phyloP scores from a whole-genome alignment of 1,140 invertebrate genomes.

The Aricia agestis region DNA sequence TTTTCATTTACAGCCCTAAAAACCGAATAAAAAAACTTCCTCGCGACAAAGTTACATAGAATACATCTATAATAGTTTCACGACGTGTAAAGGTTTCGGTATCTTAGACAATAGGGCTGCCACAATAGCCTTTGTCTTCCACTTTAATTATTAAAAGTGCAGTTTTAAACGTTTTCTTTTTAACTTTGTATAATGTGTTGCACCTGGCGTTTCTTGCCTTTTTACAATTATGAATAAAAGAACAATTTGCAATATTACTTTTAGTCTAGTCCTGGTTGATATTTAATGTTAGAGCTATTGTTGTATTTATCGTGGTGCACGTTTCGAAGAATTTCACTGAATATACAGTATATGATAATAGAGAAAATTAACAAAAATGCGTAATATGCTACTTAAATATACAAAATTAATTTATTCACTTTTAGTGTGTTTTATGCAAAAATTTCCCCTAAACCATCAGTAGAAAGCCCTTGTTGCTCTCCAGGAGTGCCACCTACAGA shows the following conservation, averaged over 20 bases:
- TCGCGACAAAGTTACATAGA: slow-evolving; percentile 6
- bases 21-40: neutral
- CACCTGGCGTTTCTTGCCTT: slow-evolving; percentile 20
- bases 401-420: too few relatives aligned
- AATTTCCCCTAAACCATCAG: too few relatives aligned
- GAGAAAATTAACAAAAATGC: too few relatives aligned
- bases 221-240: slow-evolving; percentile 24
- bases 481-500: too few relatives aligned
- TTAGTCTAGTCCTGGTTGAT: slow-evolving; percentile 19
- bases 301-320: neutral
- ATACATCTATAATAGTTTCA: slow-evolving; percentile 22
- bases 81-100: slow-evolving; percentile 26
- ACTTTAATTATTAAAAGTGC: slow-evolving; percentile 32
- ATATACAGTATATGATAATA: too few relatives aligned
- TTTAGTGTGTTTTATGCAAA: too few relatives aligned
- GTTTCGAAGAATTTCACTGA: too few relatives aligned
- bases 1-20: neutral
- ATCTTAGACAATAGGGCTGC: slow-evolving; percentile 27
- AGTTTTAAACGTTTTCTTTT: slow-evolving; percentile 26
- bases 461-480: too few relatives aligned
- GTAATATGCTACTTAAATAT: too few relatives aligned
- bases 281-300: neutral
- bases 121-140: slow-evolving; percentile 27
- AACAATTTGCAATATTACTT: slow-evolving; percentile 23
- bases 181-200: slow-evolving; percentile 27